phyloP scores from a whole-genome alignment of 1,140 invertebrate species.

The Zaprionus davidi region DNA sequence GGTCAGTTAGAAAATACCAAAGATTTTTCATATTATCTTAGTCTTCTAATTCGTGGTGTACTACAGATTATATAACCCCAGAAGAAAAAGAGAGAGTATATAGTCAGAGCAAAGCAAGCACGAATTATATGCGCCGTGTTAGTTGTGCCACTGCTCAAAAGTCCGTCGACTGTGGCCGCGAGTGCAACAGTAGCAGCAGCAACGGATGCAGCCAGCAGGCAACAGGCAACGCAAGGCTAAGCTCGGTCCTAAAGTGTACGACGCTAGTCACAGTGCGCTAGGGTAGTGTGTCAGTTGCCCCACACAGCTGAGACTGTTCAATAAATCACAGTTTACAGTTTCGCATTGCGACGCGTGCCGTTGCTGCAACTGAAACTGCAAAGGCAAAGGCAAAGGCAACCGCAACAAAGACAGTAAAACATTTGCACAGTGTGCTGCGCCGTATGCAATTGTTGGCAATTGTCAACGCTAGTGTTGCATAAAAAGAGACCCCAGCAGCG shows the following conservation, averaged over 20 bases:
- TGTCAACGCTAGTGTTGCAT: slow-evolving; percentile 33
- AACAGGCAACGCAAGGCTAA: slow-evolving; percentile 16
- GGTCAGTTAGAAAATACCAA: too few relatives aligned
- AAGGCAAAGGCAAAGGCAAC: slow-evolving; percentile 12
- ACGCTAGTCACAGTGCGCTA: slow-evolving; percentile 8
- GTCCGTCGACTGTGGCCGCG: slow-evolving; percentile 45
- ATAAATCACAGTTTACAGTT: slow-evolving; percentile 71
- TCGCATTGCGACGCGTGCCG: slow-evolving; percentile 42
- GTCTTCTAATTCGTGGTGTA: too few relatives aligned
- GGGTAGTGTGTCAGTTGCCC: slow-evolving; percentile 38
- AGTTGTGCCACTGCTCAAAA: slow-evolving; percentile 51
- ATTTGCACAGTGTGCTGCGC: slow-evolving; percentile 17
- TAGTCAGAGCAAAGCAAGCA: slow-evolving; percentile 11
- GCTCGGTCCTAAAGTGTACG: slow-evolving; percentile 19
- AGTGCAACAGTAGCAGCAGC: slow-evolving; percentile 50
- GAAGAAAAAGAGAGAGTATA: background rate
- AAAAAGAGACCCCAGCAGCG: slow-evolving; percentile 6
- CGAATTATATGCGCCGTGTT: slow-evolving; percentile 51
- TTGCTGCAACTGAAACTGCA: slow-evolving; percentile 13
- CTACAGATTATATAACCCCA: background rate
- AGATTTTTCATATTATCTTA: too few relatives aligned
- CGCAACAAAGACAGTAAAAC: background rate
- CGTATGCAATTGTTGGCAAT: slow-evolving; percentile 44
- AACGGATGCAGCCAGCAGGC: background rate
- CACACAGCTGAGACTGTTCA: slow-evolving; percentile 28